Conservation (phyloP, 2,113 vertebrate genomes). For the Odontophorus gujanensis region DNA sequence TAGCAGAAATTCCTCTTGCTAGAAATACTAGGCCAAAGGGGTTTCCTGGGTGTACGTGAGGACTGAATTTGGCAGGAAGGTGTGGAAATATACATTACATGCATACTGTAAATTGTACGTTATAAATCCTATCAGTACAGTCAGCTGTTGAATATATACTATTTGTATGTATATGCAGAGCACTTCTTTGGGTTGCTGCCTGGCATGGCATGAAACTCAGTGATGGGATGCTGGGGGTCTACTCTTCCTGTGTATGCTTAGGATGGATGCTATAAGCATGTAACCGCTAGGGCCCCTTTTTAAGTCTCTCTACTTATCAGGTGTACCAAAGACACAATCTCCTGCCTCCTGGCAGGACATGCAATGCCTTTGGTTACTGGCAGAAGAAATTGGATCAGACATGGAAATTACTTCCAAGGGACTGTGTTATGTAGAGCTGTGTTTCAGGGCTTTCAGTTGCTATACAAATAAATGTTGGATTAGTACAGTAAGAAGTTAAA, state of each 20-base stretch:
- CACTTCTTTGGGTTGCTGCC: constrained; percentile 53
- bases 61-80: constrained; percentile 44
- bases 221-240: background rate
- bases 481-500: background rate
- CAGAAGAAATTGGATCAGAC: background rate
- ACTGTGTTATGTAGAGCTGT: background rate
- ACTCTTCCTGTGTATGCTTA: background rate
- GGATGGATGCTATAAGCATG: background rate
- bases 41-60: constrained; percentile 65
- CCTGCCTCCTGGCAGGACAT: background rate
- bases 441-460: background rate
- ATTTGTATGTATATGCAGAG: constrained; percentile 49
- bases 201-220: background rate
- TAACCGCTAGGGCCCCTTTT: background rate
- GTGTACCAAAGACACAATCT: background rate
- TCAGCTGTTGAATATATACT: constrained; percentile 57
- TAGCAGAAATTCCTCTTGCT: constrained; percentile 43
- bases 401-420: background rate
- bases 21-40: constrained; percentile 38
- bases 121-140: constrained; percentile 68
- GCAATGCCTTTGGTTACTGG: background rate
- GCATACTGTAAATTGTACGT: too few species aligned
- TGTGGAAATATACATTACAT: constrained; percentile 68
- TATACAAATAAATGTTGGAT: background rate
- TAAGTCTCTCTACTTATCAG: background rate